Conservation (phyloP, 2,797 vertebrate species). For the Coccyzus lansbergi region DNA sequence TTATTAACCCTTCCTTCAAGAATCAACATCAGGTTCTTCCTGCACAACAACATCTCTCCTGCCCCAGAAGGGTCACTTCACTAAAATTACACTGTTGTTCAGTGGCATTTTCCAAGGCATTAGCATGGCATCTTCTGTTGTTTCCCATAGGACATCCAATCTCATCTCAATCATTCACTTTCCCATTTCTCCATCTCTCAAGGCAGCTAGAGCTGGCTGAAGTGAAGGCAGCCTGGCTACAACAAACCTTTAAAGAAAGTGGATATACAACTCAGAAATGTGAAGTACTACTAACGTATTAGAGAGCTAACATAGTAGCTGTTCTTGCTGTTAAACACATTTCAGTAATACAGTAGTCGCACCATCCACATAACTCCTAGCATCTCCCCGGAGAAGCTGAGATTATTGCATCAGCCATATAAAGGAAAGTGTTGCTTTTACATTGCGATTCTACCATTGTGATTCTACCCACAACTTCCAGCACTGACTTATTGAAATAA, state of each 20-base stretch:
- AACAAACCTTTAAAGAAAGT: not conserved
- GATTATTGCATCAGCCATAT: not conserved
- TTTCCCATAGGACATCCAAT: not conserved
- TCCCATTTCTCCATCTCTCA: not conserved
- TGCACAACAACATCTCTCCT: not conserved
- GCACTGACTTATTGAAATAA: slow-evolving; percentile 50
- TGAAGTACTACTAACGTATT: not conserved
- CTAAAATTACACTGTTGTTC: not conserved
- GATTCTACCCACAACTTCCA: slow-evolving; percentile 38
- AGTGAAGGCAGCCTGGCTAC: not conserved
- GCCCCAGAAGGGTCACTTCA: not conserved
- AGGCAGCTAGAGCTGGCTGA: not conserved
- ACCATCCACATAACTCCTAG: not conserved
- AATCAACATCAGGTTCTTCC: not conserved
- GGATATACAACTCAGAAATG: not conserved
- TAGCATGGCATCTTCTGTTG: not conserved
- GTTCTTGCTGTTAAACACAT: not conserved
- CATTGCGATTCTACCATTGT: slow-evolving; percentile 45
- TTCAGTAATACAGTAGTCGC: not conserved
- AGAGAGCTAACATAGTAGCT: not conserved
- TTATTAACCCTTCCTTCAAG: not conserved
- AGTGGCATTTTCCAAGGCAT: not conserved
- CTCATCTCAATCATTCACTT: slow-evolving; percentile 7
- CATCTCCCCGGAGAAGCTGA: not conserved
- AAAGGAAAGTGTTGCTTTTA: slow-evolving; percentile 17